Base-by-base conservation (phyloP, 2,113 vertebrate genomes). In the Clarias gariepinus region DNA sequence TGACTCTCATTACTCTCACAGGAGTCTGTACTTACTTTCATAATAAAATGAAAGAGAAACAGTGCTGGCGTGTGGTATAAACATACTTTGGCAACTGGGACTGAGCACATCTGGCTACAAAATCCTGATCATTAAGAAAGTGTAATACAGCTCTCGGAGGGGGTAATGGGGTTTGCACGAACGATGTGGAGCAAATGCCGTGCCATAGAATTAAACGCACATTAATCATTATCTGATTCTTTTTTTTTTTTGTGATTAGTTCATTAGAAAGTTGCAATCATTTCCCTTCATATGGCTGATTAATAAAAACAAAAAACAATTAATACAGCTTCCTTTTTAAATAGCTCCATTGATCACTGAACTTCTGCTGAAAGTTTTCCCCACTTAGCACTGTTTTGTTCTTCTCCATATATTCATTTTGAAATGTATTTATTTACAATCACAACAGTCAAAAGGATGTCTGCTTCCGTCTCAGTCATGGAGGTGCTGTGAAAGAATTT, bases 161-260 rank as follows among this genome's bases (percentile, higher is more conserved):
- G 69, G 53, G 10, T 33, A 33, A 33, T 69, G 55, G n/a, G 82
- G 82, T 69, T 76, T 33, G n/a, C 23, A 4, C 18, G n/a, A 85
- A 28, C 36, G 47, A 79, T 64, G 25, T 33, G 16, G 57, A 64
- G 73, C 73, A 66, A 23, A 73, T 18, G 30, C 73, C 1, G 15
- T 74, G 64, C 30, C 53, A 69, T 69, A 60, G 52, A 81, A 81
- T 60, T 21, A 80, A 86, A 47, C 28, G 77, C 53, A 71, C 66
- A 60, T 86, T 86, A 86, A 77, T 60, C 77, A 71, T 71, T 41
- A 41, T 64, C 58, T 79, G 36, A 86, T 58, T 68, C 47, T 47
- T 3, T 28, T 23, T 53, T 23, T 21, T n/a, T n/a, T n/a, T n/a
- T 81, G 25, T 61, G 74, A 82, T 81, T 81, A 81, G 33, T 36